phyloP scores from a whole-genome alignment of 2,797 vertebrate genomes.

The Simalia tracyae region DNA sequence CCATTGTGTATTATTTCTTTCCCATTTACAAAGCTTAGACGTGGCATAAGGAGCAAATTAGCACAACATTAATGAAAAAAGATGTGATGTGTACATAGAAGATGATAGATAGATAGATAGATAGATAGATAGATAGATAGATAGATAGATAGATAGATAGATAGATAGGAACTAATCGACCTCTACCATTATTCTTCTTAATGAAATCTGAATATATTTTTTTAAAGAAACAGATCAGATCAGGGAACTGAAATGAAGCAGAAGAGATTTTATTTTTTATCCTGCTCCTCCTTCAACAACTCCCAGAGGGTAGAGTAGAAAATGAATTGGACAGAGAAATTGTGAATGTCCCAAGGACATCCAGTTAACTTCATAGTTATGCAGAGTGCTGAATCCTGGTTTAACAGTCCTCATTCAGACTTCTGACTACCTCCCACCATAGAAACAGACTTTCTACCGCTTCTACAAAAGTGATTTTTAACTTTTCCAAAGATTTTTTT shows the following conservation, averaged over 20 bases:
- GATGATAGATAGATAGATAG: no score
- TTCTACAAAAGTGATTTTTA: neutral
- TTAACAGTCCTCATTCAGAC: neutral
- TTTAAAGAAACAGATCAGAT: neutral
- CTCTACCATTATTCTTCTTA: neutral
- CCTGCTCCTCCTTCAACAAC: neutral
- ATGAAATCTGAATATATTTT: slow-evolving; percentile 17
- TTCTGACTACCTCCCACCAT: neutral
- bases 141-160: no score
- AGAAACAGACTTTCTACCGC: neutral
- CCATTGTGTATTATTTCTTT: slow-evolving; percentile 21
- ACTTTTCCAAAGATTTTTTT: neutral
- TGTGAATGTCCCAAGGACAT: neutral
- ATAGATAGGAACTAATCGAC: neutral
- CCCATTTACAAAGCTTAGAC: slow-evolving; percentile 40
- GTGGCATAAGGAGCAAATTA: slow-evolving; percentile 39
- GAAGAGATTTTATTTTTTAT: neutral
- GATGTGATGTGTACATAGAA: neutral
- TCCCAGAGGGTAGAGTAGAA: neutral
- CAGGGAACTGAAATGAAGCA: neutral
- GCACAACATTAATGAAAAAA: slow-evolving; percentile 31
- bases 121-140: no score
- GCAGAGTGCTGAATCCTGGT: neutral
- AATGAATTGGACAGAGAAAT: neutral
- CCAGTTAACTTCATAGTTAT: neutral